Conservation (phyloP, 2,113 vertebrate genomes). For the Epinephelus cyanopodus region DNA sequence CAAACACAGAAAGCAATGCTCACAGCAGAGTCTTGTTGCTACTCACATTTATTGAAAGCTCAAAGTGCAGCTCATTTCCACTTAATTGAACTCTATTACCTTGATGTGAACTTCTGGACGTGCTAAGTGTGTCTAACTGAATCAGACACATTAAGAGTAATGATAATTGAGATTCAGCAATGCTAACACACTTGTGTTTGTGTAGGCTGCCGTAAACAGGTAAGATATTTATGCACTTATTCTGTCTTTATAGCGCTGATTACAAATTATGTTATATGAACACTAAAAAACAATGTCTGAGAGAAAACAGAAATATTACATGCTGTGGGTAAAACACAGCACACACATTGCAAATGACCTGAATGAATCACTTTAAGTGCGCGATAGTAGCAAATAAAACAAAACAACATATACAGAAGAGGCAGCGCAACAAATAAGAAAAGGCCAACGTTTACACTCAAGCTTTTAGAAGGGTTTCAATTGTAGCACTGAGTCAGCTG, state of each 20-base stretch:
- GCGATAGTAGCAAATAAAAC: background rate
- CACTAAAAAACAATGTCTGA: background rate
- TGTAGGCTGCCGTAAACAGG: background rate
- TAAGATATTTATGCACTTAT: background rate
- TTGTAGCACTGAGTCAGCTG: slow-evolving; percentile 11
- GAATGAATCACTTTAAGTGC: background rate
- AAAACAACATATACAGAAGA: background rate
- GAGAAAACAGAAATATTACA: background rate
- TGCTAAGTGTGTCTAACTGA: slow-evolving; percentile 1
- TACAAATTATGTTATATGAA: background rate
- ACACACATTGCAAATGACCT: background rate
- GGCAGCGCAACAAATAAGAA: background rate
- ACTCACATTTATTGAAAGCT: background rate
- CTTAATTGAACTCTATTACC: background rate
- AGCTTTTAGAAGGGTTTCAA: slow-evolving; percentile 1
- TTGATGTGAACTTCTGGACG: background rate
- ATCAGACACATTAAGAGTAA: background rate
- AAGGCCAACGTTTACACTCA: background rate
- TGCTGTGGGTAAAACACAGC: background rate
- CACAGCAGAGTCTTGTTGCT: background rate
- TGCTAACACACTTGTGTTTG: background rate
- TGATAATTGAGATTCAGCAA: background rate
- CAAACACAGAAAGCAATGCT: background rate
- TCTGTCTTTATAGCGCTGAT: background rate
- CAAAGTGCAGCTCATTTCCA: background rate